Percentiles rank a stretch among this genome's conserved stretches.
phyloP scores from a whole-genome alignment of 2,113 vertebrate genomes.

The Muntiacus reevesi region DNA sequence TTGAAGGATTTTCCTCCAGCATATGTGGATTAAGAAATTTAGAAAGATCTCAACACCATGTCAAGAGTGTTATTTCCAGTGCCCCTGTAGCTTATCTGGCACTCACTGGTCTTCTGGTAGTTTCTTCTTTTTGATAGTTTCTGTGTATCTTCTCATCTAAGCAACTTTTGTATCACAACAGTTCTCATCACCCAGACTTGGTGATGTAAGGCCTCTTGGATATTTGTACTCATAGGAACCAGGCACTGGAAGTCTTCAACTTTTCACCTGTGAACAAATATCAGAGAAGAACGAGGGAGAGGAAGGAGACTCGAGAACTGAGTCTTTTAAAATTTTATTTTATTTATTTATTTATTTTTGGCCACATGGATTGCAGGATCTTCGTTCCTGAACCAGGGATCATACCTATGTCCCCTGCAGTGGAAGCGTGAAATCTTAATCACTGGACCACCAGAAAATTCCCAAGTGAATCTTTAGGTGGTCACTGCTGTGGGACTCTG shows the following conservation, averaged over 20 bases:
- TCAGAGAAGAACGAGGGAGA: not conserved
- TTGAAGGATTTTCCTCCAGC: not conserved
- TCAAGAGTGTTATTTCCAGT: not conserved
- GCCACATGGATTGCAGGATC: not conserved
- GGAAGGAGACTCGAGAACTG: not conserved
- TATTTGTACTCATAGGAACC: not conserved
- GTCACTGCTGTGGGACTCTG: not conserved
- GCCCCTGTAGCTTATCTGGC: not conserved
- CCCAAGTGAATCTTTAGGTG: not conserved
- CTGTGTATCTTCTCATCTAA: not conserved
- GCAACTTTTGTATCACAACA: not conserved
- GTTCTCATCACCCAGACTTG: not conserved
- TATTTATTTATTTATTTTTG: not conserved
- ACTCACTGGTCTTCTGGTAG: not conserved
- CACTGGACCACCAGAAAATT: not conserved
- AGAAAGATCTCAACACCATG: not conserved
- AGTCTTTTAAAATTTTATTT: not conserved
- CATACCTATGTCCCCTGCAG: not conserved
- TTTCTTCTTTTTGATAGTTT: not conserved
- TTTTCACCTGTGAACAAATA: not conserved
- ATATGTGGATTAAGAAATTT: not conserved
- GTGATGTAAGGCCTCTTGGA: not conserved
- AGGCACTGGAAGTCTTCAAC: not conserved
- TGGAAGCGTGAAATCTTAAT: not conserved
- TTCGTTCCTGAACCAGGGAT: not conserved